phyloP scores from a whole-genome alignment of 2,113 vertebrate genomes.

The Cyprinus carpio region DNA sequence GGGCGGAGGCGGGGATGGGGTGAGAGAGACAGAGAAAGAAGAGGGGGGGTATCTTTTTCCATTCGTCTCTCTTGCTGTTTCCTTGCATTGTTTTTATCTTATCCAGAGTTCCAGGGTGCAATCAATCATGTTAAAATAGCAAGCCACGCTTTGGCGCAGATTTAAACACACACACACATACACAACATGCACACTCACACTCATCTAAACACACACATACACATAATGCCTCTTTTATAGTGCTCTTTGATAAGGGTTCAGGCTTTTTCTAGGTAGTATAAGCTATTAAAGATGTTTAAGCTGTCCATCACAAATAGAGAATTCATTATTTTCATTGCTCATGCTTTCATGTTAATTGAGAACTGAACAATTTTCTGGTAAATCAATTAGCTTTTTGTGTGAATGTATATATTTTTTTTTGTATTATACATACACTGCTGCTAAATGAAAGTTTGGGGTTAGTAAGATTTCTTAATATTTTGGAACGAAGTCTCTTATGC shows the following conservation, averaged over 20 bases:
- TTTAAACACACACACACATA: conserved; percentile 4
- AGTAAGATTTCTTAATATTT: too few species aligned
- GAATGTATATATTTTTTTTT: not conserved
- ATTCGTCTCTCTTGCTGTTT: conserved; percentile 36
- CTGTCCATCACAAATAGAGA: not conserved
- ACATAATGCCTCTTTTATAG: not conserved
- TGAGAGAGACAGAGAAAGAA: not conserved
- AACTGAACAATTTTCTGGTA: not conserved
- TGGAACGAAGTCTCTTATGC: too few species aligned
- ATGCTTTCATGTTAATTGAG: not conserved
- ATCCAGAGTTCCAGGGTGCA: conserved; percentile 40
- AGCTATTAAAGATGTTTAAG: not conserved
- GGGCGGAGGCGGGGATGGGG: not conserved
- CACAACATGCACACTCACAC: not conserved
- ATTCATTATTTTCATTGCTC: not conserved
- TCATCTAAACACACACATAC: not conserved
- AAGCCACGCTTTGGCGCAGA: not conserved
- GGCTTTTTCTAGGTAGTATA: too few species aligned
- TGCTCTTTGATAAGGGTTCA: not conserved
- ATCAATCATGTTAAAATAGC: conserved; percentile 50
- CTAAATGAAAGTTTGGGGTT: too few species aligned
- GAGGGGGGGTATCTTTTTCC: conserved; percentile 28
- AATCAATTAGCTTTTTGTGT: not conserved
- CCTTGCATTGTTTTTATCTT: conserved; percentile 55
- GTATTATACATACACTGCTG: too few species aligned